Evolutionary conservation across 1,140 invertebrate species (phyloP), one percentile per base, ranked within the genome.

Genomic region (Drosophila kepulauana): DNA sequence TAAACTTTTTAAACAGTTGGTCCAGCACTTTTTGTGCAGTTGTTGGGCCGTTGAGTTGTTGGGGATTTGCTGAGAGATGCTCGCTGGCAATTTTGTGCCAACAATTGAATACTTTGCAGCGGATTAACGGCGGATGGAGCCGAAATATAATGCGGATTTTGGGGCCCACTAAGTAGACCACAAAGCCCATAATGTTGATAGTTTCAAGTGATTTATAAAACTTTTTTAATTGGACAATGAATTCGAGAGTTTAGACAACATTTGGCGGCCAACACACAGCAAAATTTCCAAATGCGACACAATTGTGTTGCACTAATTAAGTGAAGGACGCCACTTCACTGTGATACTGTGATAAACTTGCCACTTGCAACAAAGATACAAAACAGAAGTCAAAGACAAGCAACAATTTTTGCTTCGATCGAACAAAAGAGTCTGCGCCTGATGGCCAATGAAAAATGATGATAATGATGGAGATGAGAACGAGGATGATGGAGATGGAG

Each of bases 141-240:
- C 8, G 43, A 61, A 61, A 43, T 30, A 67, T 70, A 80, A 77
- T 80, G 72, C 58, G 71, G 25, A 78, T 79, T 82, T 78, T 78
- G 30, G 57, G 59, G 48, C 28, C 43, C 52, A 71, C 64, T 69
- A 56, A 61, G 62, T 35, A 3, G 33, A 57, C 67, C 64, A 73
- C 79, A 73, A 70, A 75, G 58, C 56, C 62, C 49, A 46, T 57
- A 61, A 75, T 58, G 28, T 59, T 75, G 64, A 59, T 58, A 76
- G 66, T 70, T 66, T 66, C 38, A 82, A 82, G 63, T 73, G 70
- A 73, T 79, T 79, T 73, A 65, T 41, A 62, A 62, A 86, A 86
- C 63, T 86, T 86, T 25, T 79, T 65, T 85, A 81, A 82, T 74
- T 79, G 70, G 43, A 69, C 63, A 87, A 41, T 25, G 49, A 62